Evolutionary conservation across 2,888 invertebrate genomes (phyloP).

Genomic region (Aporophyla nigra): DNA sequence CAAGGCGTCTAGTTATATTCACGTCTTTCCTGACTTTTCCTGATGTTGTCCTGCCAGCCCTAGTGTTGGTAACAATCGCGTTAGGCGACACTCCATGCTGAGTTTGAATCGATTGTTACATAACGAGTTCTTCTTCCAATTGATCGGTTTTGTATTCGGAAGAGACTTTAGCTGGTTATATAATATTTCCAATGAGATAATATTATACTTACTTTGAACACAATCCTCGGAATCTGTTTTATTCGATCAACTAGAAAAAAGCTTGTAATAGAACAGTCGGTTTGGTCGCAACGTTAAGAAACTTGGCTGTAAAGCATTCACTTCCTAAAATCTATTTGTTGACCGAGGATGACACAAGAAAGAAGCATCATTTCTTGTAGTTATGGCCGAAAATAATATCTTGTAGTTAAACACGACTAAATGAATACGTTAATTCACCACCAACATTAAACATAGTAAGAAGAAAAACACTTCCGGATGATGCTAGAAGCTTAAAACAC

Average conservation of each 20-base stretch:
- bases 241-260: background rate
- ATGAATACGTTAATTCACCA: background rate
- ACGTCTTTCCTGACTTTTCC: background rate
- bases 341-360: background rate
- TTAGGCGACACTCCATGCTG: constrained; percentile 45
- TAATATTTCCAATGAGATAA: background rate
- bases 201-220: background rate
- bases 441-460: background rate
- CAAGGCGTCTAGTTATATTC: background rate
- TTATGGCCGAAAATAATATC: background rate
- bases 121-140: constrained; percentile 45
- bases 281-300: background rate
- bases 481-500: background rate
- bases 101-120: constrained; percentile 52
- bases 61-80: constrained; percentile 52
- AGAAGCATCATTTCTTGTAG: background rate
- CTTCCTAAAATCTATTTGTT: background rate
- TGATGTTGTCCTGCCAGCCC: constrained; percentile 23
- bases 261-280: background rate
- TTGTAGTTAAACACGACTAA: background rate
- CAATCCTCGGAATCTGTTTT: background rate
- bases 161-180: constrained; percentile 4
- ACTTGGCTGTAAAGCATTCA: background rate
- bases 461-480: background rate
- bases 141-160: constrained; percentile 38